Evolutionary conservation across 2,113 vertebrate species (phyloP), one percentile per base, ranked within the genome.

Genomic region (Taurulus bubalis): DNA sequence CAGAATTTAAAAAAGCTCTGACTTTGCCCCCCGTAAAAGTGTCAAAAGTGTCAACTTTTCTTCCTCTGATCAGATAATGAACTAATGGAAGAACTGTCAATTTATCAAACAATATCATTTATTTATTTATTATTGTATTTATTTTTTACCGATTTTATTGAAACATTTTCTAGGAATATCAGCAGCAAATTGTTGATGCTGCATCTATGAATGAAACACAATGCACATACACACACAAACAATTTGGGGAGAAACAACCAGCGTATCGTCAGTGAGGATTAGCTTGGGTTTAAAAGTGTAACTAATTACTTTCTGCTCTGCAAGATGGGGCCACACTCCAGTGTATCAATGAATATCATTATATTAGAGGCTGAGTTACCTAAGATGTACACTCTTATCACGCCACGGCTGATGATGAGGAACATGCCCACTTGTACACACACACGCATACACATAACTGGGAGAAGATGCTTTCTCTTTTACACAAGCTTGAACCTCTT

Each of bases 261-360:
- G 77, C 67, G 60, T 79, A 66, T 75, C 58, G 22, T 75, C 65
- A 71, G 55, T n/a, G 70, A 79, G 87, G 85, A 92, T 93, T 90
- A 89, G 75, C 85, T 87, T 24, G 12, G 47, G 74, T 83, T 75
- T 77, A 67, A 69, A 88, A 88, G 86, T 90, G 85, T 82, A 86
- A 93, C 84, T 93, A 92, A 93, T 94, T 85, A 87, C 86, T 91
- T 89, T 86, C 79, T 82, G 71, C 77, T 75, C 51, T 5, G 63
- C 78, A 77, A 83, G 77, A 84, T 83, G 59, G 9, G 34, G 84
- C 78, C 77, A 73, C 77, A 82, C 84, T 79, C 76, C 79, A 82
- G 20, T 69, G 82, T 91, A 87, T 79, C 82, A 87, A 86, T 83
- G 87, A 90, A 92, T 89, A 85, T 75, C 70, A 85, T 87, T 87